Conservation (phyloP, 2,888 invertebrate genomes). For the Heliconius sara region DNA sequence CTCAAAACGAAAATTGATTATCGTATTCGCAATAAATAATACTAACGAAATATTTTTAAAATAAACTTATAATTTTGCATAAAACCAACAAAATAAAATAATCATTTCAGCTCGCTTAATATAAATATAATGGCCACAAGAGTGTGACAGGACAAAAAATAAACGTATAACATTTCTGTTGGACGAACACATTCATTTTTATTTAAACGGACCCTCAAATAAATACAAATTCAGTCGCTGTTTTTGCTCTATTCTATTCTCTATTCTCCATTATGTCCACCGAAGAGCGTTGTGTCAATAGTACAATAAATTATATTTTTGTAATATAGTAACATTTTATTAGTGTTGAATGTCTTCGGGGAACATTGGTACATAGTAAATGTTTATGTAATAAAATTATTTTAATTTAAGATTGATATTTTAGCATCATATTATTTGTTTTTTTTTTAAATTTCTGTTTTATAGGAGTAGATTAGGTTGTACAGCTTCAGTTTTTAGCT, state of each 20-base stretch:
- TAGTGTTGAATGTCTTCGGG: background rate
- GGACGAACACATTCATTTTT: slow-evolving; percentile 32
- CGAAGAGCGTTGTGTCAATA: slow-evolving; percentile 2
- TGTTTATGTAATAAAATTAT: background rate
- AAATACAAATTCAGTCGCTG: slow-evolving; percentile 30
- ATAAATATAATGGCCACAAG: background rate
- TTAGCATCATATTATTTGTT: too few relatives aligned
- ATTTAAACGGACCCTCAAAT: slow-evolving; percentile 38
- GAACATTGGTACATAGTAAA: background rate
- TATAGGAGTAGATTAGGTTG: too few relatives aligned
- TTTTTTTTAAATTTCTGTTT: too few relatives aligned
- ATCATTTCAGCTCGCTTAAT: too few relatives aligned
- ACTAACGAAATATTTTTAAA: too few relatives aligned
- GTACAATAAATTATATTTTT: background rate
- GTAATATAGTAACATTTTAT: slow-evolving; percentile 11
- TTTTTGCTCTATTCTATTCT: slow-evolving; percentile 26
- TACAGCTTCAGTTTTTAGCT: too few relatives aligned
- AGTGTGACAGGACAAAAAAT: slow-evolving; percentile 18
- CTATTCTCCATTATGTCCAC: background rate
- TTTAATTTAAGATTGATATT: too few relatives aligned
- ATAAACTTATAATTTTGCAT: too few relatives aligned
- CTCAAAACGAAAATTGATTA: too few relatives aligned
- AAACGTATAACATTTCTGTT: slow-evolving; percentile 18
- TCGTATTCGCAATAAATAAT: too few relatives aligned
- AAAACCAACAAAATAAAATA: too few relatives aligned